phyloP scores from a whole-genome alignment of 2,797 vertebrate genomes.

The Ispidina picta region DNA sequence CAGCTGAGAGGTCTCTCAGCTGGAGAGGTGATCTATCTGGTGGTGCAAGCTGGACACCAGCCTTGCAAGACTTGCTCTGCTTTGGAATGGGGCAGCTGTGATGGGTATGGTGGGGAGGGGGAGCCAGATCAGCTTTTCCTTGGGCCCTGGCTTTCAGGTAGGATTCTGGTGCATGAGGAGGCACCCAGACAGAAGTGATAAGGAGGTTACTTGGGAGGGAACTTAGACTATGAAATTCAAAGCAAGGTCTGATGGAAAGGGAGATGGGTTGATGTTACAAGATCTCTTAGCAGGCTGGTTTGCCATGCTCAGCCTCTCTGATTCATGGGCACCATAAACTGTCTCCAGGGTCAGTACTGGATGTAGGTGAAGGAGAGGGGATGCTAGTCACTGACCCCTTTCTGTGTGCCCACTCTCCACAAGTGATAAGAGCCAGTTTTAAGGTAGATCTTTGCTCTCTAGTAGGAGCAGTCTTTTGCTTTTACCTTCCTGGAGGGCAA shows the following conservation, averaged over 20 bases:
- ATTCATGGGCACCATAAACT: accelerated
- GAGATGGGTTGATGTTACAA: background rate
- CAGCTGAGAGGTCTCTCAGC: background rate
- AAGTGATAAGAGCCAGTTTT: background rate
- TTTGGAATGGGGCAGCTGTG: background rate
- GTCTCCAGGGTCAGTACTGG: background rate
- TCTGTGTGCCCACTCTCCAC: accelerated
- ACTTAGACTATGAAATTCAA: background rate
- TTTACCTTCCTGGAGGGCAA: background rate
- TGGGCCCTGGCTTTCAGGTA: accelerated
- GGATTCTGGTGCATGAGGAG: accelerated
- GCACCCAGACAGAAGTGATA: background rate
- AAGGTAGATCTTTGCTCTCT: background rate
- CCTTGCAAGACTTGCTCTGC: background rate
- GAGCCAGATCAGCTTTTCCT: background rate
- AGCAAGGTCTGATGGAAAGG: background rate
- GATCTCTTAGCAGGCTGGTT: background rate
- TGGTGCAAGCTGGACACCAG: background rate
- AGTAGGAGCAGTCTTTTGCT: background rate
- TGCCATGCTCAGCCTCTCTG: background rate
- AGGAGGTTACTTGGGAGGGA: accelerated
- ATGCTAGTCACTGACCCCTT: accelerated
- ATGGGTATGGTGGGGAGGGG: background rate
- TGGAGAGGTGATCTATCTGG: background rate
- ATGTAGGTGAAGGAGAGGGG: background rate